A percentile compares a stretch with the other conserved stretches of the same genome.
Conservation (phyloP, 2,888 invertebrate species). For the Parelbella ahira region DNA sequence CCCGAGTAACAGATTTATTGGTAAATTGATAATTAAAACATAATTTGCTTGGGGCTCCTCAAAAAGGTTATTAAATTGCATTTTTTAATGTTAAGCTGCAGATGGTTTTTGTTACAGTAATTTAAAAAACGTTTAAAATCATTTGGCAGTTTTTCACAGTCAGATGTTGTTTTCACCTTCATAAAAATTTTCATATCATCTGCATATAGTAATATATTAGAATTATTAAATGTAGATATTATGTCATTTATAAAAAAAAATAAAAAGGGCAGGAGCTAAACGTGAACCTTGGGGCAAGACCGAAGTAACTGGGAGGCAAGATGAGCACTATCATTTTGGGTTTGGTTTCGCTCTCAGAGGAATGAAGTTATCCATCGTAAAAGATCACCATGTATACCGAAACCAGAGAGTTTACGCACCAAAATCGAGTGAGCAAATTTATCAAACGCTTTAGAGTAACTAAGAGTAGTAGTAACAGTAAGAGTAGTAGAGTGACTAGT, state of each 20-base stretch:
- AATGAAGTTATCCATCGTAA: slow-evolving; percentile 6
- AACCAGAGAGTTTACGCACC: slow-evolving; percentile 7
- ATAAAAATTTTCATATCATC: slow-evolving; percentile 14
- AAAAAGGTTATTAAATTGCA: slow-evolving; percentile 4
- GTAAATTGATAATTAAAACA: slow-evolving; percentile 8
- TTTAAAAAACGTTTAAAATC: background rate
- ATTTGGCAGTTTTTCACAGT: slow-evolving; percentile 2
- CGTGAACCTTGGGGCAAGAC: slow-evolving; percentile 4
- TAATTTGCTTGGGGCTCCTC: background rate
- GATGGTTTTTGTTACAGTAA: slow-evolving; percentile 4
- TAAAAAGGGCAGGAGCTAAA: slow-evolving; percentile 4
- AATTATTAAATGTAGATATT: background rate
- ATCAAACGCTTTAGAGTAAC: slow-evolving; percentile 29
- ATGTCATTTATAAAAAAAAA: slow-evolving; percentile 9
- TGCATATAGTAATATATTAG: slow-evolving; percentile 2
- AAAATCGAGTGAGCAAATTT: slow-evolving; percentile 20
- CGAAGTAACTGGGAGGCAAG: slow-evolving; percentile 3
- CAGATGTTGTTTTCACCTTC: slow-evolving; percentile 1
- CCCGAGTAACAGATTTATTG: background rate
- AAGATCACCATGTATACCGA: slow-evolving; percentile 6
- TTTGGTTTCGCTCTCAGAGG: slow-evolving; percentile 7
- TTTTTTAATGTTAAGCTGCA: slow-evolving; percentile 9
- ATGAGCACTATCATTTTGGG: slow-evolving; percentile 1
- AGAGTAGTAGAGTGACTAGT: no score
- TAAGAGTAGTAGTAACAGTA: no score